Base-by-base conservation (phyloP, 2,888 invertebrate species). In the Parapristionchus giblindavisi region DNA sequence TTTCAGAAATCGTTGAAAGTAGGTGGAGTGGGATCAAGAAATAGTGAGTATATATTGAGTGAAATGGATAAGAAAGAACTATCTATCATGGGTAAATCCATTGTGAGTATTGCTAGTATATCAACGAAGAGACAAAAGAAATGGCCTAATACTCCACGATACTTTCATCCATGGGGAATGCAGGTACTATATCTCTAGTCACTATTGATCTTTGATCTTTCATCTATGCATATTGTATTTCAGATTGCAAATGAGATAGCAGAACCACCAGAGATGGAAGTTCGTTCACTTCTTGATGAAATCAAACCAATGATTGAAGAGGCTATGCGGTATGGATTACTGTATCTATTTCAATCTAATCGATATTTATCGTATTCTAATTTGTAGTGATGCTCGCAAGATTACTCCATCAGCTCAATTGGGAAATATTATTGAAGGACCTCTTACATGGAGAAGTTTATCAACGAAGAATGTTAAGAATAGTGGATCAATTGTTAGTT, bases 391-490 rank as follows among this genome's bases (percentile, higher is more conserved):
- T 17, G 61, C 61, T 24, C 73, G 73, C 32, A 60, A 51, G 14
- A 38, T 73, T 29, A 6, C 58, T 3, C 21, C 48, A 2, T 51
- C 43, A 5, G 5, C 58, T 24, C 14, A 54, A 8, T 14, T 24
- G n/a, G 21, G 54, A 2, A 70, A 93, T 84, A 93, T 93, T 0
- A 95, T 99, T 56, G 93, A 94, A 80, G 99, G 99, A 0, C 98
- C 98, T 40, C 92, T 99, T 21, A 99, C 98, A 1, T 99, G 98
- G 98, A 92, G 96, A 73, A 95, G 97, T 89, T 97, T 99, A 90
- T 77, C 97, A 96, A 91, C 92, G 95, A 77, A 85, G 73, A 75
- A 52, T 27, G 38, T 73, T 51, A 73, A 73, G 61, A 40, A 34
- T 36, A 43, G 51, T 24, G 52, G 56, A 1, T 56, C 36, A 40